Base-by-base conservation (phyloP, 1,140 invertebrate species). In the Zophobas morio region DNA sequence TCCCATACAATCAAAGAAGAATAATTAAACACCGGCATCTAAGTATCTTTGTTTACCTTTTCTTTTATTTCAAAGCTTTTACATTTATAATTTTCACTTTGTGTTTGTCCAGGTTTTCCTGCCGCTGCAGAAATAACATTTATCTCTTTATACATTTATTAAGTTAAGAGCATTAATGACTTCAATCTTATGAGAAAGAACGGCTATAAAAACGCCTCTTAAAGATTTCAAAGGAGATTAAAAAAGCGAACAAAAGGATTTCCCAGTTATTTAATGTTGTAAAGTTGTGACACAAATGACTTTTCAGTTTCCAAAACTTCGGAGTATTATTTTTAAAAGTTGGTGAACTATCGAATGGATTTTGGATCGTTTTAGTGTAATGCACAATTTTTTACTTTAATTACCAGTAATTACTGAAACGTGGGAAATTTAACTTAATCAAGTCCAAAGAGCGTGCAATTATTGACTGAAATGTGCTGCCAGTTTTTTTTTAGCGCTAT, bases 91-190 rank as follows among this genome's bases (percentile, higher is more conserved):
- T 46, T 46, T 46, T 46, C 42, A 46, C 42, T 46, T 46, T 46
- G 42, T 46, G 8, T 46, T 46, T 46, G 3, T 20, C 20, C 20
- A 4, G 42, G 42, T 46, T 46, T 46, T 46, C 8, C 42, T 8
- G 42, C 20, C 42, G 42, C 8, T 51, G 20, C 4, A 51, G 20
- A 51, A 4, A 20, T 51, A 51, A 51, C 6, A n/a, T 51, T 51
- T 51, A 51, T 51, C n/a, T 51, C 6, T 20, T 20, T 51, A 4
- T 51, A 46, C 42, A 6, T 51, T 51, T 51, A 51, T 51, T 51
- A 51, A 51, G 49, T 6, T 51, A 51, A 51, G n/a, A 51, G 49
- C 49, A 20, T 51, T 51, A 51, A 51, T 51, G n/a, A 51, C 49
- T 46, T 8, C 3, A 46, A 46, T 46, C 42, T 8, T 46, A 46